phyloP scores from a whole-genome alignment of 2,797 vertebrate genomes.

The Eospalax fontanierii region DNA sequence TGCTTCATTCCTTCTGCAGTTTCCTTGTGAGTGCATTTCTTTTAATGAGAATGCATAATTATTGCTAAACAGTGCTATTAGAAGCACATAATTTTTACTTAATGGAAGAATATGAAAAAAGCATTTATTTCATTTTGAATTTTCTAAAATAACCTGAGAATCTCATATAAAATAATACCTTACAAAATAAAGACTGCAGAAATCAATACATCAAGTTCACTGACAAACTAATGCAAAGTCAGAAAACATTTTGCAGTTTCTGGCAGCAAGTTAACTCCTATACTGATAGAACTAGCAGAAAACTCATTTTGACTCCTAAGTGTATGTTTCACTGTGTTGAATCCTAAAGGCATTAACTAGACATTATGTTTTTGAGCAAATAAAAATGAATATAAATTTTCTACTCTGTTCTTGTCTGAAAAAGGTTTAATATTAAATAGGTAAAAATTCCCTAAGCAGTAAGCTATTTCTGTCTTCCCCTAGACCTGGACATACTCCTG shows the following conservation, averaged over 20 bases:
- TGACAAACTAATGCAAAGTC: neutral
- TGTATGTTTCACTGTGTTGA: neutral
- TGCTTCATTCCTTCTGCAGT: slow-evolving; percentile 55
- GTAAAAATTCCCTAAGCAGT: slow-evolving; percentile 15
- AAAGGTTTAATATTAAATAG: neutral
- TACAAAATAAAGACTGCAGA: slow-evolving; percentile 33
- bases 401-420: neutral
- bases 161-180: slow-evolving; percentile 46
- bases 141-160: slow-evolving; percentile 18
- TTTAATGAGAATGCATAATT: slow-evolving; percentile 63
- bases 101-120: slow-evolving; percentile 67
- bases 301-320: slow-evolving; percentile 12
- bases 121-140: slow-evolving; percentile 42
- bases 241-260: slow-evolving; percentile 22
- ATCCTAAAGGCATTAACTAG: neutral
- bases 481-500: neutral
- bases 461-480: neutral
- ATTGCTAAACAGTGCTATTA: slow-evolving; percentile 51
- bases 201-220: slow-evolving; percentile 26
- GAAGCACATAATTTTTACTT: slow-evolving; percentile 53
- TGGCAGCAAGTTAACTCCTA: neutral
- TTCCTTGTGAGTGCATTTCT: slow-evolving; percentile 26
- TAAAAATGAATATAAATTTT: neutral
- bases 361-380: neutral
- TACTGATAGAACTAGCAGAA: slow-evolving; percentile 18